Conservation (phyloP, 2,113 vertebrate species). For the Zosterops borbonicus region DNA sequence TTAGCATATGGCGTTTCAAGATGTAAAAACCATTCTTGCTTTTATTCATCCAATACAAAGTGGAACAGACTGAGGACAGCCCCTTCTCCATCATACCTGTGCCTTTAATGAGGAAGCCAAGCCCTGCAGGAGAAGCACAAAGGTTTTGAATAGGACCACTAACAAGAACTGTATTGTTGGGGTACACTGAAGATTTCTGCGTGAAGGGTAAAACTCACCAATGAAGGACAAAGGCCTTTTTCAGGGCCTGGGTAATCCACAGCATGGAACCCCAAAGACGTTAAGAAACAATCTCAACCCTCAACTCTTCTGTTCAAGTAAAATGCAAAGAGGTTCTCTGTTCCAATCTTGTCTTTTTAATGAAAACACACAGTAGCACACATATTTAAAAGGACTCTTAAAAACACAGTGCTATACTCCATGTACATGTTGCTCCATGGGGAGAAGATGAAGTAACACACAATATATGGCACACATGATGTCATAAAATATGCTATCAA, state of each 20-base stretch:
- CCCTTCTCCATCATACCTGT: neutral
- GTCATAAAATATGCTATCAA: neutral
- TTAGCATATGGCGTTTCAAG: conserved; percentile 41
- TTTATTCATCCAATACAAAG: neutral
- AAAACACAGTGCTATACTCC: neutral
- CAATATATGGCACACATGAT: neutral
- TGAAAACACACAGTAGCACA: neutral
- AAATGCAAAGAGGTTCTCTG: neutral
- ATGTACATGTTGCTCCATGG: neutral
- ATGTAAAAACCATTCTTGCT: conserved; percentile 27
- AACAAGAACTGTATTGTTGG: neutral
- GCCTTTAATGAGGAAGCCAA: neutral
- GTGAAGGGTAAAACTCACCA: neutral
- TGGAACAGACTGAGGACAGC: neutral
- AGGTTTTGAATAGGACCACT: neutral
- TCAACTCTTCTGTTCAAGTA: neutral
- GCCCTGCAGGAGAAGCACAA: neutral
- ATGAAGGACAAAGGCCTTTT: neutral
- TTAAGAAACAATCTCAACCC: neutral
- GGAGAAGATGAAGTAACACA: neutral
- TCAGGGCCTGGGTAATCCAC: neutral
- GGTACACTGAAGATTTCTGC: neutral
- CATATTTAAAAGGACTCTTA: conserved; percentile 24
- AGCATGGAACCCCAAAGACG: neutral
- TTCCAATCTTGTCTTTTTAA: neutral